Conservation (phyloP, 2,888 invertebrate species). For the Eurytoma adleriae region DNA sequence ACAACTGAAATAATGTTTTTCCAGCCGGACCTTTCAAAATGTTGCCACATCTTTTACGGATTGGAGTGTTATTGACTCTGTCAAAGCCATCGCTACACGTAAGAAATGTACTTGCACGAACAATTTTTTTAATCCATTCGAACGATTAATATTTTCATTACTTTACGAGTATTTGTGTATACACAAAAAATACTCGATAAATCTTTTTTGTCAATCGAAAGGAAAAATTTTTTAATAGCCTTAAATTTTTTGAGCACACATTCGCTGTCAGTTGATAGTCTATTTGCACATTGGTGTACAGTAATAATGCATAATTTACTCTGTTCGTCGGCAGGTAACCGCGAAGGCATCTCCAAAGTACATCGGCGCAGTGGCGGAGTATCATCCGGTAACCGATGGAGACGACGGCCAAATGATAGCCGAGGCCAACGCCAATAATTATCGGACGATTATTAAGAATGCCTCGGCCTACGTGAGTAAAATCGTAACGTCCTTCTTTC, state of each 20-base stretch:
- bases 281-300: background rate
- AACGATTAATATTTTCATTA: background rate
- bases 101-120: background rate
- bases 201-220: background rate
- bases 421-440: slow-evolving; percentile 49
- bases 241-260: background rate
- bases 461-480: slow-evolving; percentile 62
- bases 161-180: no score
- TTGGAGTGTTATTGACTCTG: slow-evolving; percentile 18
- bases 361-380: slow-evolving; percentile 67
- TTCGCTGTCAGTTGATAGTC: background rate
- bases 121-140: background rate
- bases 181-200: background rate
- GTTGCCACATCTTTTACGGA: slow-evolving; percentile 1
- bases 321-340: background rate
- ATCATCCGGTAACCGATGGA: slow-evolving; percentile 56
- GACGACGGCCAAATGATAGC: slow-evolving; percentile 45
- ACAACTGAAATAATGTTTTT: no score
- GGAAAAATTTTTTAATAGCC: background rate
- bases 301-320: background rate
- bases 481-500: background rate
- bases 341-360: slow-evolving; percentile 57
- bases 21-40: background rate
- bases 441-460: slow-evolving; percentile 58
- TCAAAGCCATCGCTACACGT: slow-evolving; percentile 23